Percentiles rank a stretch among this genome's conserved stretches.
phyloP scores from a whole-genome alignment of 1,140 invertebrate genomes.

The Euglossa dilemma region DNA sequence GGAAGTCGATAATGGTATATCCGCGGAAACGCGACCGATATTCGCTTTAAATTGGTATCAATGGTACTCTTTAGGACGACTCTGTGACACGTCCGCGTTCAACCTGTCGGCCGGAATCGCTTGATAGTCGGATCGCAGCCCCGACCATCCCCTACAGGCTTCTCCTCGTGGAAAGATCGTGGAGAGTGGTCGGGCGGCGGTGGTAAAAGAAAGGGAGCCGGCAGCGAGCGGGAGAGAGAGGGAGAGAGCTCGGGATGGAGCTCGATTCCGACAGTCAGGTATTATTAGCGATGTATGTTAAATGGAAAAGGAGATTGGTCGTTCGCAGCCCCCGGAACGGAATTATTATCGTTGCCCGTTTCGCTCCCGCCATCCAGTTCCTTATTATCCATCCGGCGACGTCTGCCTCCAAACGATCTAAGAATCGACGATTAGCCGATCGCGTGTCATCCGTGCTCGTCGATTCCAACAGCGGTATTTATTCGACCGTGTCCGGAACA shows the following conservation, averaged over 20 bases:
- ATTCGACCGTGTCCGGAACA: too few species aligned
- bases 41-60: slow-evolving; percentile 71
- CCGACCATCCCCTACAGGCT: background rate
- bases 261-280: slow-evolving; percentile 33
- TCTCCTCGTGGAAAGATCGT: background rate
- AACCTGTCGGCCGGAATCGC: slow-evolving; percentile 11
- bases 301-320: slow-evolving; percentile 47
- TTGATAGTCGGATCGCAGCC: slow-evolving; percentile 34
- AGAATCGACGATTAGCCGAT: background rate
- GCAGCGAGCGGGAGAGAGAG: background rate
- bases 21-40: slow-evolving; percentile 64
- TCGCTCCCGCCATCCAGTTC: background rate
- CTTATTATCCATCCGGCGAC: slow-evolving; percentile 1
- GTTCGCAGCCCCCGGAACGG: slow-evolving; percentile 26
- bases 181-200: background rate
- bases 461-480: too few species aligned
- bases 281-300: slow-evolving; percentile 49
- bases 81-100: slow-evolving; percentile 40
- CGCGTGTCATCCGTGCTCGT: too few species aligned
- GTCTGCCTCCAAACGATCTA: background rate
- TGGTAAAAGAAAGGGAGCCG: background rate
- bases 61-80: slow-evolving; percentile 47
- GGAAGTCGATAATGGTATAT: slow-evolving; percentile 72
- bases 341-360: slow-evolving; percentile 30
- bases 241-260: background rate